Evolutionary conservation across 2,797 vertebrate genomes (phyloP).

Genomic region (Aphelocoma californica): DNA sequence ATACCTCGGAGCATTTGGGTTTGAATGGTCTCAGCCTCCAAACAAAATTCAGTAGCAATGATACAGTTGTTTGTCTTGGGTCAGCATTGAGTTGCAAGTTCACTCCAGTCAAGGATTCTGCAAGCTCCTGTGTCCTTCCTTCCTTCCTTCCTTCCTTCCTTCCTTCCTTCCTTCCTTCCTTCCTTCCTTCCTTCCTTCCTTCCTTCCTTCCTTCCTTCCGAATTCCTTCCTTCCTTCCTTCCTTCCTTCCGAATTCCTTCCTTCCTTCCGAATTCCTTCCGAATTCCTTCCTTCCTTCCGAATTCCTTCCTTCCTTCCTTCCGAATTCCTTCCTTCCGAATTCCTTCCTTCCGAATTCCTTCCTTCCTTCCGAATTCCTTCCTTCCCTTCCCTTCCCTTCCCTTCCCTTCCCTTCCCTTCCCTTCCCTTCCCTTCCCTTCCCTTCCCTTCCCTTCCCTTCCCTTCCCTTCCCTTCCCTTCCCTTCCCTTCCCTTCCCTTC

Average conservation of each 20-base stretch:
- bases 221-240: not conserved
- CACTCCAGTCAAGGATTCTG: not conserved
- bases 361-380: no score
- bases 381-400: no score
- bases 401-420: not conserved
- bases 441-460: not conserved
- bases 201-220: not conserved
- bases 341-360: no score
- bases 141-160: not conserved
- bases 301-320: no score
- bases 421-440: no score
- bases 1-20: not conserved
- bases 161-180: not conserved
- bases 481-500: no score
- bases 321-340: no score
- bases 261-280: no score
- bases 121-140: fast-evolving
- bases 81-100: not conserved
- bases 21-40: not conserved
- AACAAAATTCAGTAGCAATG: not conserved
- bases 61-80: not conserved
- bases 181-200: not conserved
- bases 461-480: not conserved
- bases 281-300: no score
- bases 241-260: no score